Percentiles rank a stretch among this genome's conserved stretches.
These are phyloP conservation scores for Dendrophyllia cribrosa DNA, from an alignment of 64 coral and sea anemone genomes.

Conservation along the genomic window DNA sequence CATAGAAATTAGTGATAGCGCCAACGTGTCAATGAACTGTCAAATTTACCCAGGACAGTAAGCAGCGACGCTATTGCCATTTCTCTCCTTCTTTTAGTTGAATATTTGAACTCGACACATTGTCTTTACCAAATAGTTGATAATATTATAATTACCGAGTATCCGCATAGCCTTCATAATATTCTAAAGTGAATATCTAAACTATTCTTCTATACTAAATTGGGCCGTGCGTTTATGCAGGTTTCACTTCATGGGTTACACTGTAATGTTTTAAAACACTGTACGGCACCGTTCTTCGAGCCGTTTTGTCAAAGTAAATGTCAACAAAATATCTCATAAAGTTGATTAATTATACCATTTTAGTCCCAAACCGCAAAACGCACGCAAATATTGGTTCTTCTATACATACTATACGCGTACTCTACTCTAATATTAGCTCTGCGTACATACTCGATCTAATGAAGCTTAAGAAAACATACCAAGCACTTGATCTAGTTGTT, in stretches of 20 bases:
- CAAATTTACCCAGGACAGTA: not conserved
- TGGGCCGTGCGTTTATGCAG: not conserved
- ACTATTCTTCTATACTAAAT: not conserved
- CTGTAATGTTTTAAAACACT: not conserved
- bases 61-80: not conserved
- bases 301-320: not conserved
- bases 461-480: conserved; percentile 28
- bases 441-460: not conserved
- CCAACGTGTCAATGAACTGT: not conserved
- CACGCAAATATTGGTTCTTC: not conserved
- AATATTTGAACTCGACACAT: conserved; percentile 4
- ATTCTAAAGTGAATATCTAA: conserved; percentile 23
- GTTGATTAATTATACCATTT: not conserved
- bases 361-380: not conserved
- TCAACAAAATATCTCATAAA: not conserved
- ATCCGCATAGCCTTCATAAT: not conserved
- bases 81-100: not conserved
- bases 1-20: not conserved
- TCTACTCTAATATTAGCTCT: not conserved
- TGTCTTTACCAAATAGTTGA: not conserved
- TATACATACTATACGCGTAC: too few relatives aligned
- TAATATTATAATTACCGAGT: not conserved
- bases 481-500: conserved; percentile 11
- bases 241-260: not conserved
- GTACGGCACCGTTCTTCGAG: not conserved